phyloP scores from a whole-genome alignment of 1,140 invertebrate species.

The Dreissena rostriformis region DNA sequence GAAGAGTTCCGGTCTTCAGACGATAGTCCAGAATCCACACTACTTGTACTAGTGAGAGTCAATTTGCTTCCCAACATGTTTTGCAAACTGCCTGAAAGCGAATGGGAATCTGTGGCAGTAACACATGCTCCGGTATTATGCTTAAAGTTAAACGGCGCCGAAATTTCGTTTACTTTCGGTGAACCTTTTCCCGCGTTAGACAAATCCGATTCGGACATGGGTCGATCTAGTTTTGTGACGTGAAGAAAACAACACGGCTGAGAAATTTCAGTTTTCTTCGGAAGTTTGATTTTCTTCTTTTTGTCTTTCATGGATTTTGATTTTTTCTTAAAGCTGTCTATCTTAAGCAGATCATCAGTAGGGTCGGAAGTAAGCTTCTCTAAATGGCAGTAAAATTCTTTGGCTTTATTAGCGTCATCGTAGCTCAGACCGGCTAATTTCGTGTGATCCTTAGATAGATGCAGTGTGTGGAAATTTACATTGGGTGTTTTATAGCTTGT shows the following conservation, averaged over 20 bases:
- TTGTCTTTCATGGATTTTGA: slow-evolving; percentile 80
- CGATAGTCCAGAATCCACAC: slow-evolving; percentile 45
- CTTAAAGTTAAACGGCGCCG: slow-evolving; percentile 54
- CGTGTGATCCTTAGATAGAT: slow-evolving; percentile 86
- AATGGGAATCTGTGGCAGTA: not conserved
- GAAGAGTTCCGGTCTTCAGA: slow-evolving; percentile 47
- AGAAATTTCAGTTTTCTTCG: slow-evolving; percentile 92
- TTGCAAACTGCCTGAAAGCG: slow-evolving; percentile 18
- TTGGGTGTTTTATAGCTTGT: slow-evolving; percentile 84
- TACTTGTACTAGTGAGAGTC: slow-evolving; percentile 47
- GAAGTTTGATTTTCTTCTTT: slow-evolving; percentile 82
- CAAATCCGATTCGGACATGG: slow-evolving; percentile 63
- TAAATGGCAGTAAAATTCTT: slow-evolving; percentile 86
- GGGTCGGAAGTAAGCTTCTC: slow-evolving; percentile 89
- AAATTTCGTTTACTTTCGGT: slow-evolving; percentile 27
- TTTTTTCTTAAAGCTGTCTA: slow-evolving; percentile 82
- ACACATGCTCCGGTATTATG: slow-evolving; percentile 33
- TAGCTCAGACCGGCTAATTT: slow-evolving; percentile 88
- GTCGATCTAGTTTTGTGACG: slow-evolving; percentile 89
- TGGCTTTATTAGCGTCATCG: slow-evolving; percentile 88
- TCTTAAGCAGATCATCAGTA: slow-evolving; percentile 89
- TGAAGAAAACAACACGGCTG: slow-evolving; percentile 94
- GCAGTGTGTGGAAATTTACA: slow-evolving; percentile 92
- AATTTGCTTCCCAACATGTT: slow-evolving; percentile 53
- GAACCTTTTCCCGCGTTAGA: not conserved